Percentiles rank a stretch among this genome's conserved stretches.
Conservation (phyloP, 2,797 vertebrate species). For the Synanceia verrucosa region DNA sequence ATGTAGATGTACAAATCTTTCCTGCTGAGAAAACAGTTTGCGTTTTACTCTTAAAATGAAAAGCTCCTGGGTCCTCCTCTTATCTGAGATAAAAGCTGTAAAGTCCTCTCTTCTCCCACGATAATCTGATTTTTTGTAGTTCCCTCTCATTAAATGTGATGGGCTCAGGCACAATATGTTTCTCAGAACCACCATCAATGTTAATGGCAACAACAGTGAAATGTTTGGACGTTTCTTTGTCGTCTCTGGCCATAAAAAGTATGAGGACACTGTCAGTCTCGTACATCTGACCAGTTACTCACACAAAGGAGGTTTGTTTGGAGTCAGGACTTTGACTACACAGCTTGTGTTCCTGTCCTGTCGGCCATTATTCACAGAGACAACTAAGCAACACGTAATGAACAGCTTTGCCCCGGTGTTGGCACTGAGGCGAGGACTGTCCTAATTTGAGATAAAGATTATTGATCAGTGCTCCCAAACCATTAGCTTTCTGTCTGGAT, state of each 20-base stretch:
- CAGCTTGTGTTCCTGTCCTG: constrained; percentile 48
- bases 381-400: constrained; percentile 63
- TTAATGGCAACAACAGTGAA: constrained; percentile 28
- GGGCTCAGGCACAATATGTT: constrained; percentile 12
- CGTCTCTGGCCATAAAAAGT: neutral
- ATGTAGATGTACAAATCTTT: constrained; percentile 16
- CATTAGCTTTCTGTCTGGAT: constrained; percentile 52
- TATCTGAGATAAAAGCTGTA: constrained; percentile 45
- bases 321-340: constrained; percentile 51
- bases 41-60: constrained; percentile 25
- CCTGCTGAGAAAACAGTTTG: constrained; percentile 8
- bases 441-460: constrained; percentile 70
- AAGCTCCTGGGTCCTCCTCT: constrained; percentile 31
- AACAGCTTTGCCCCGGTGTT: constrained; percentile 60
- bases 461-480: constrained; percentile 68
- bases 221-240: constrained; percentile 8
- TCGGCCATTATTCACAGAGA: constrained; percentile 68
- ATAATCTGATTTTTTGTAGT: constrained; percentile 29
- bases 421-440: constrained; percentile 47
- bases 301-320: constrained; percentile 41
- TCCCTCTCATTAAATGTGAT: constrained; percentile 51
- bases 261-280: constrained; percentile 14
- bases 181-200: constrained; percentile 6
- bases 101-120: constrained; percentile 30
- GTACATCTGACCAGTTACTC: constrained; percentile 26